Evolutionary conservation across 2,113 vertebrate species (phyloP).

Genomic region (Oceanodroma tethys): DNA sequence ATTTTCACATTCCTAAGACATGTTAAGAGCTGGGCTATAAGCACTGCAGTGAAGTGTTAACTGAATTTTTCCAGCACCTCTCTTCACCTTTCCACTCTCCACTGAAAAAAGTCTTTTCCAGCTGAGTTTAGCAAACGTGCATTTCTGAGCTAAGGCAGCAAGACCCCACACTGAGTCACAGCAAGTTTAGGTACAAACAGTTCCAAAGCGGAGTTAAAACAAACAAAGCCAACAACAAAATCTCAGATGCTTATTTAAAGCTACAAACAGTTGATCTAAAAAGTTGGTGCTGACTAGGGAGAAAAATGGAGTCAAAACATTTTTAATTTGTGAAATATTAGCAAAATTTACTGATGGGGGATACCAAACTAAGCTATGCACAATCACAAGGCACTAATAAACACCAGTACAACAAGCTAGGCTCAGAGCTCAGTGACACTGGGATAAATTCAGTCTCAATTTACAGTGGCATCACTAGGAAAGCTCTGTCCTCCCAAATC

Average conservation of each 20-base stretch:
- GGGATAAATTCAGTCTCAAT: background rate
- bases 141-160: background rate
- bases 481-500: background rate
- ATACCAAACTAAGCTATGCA: background rate
- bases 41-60: background rate
- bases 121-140: background rate
- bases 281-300: background rate
- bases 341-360: background rate
- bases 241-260: background rate
- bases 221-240: background rate
- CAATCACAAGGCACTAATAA: background rate
- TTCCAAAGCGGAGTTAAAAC: background rate
- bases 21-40: background rate
- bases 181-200: background rate
- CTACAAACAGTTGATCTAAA: background rate
- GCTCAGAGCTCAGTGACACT: background rate
- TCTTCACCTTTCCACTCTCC: background rate
- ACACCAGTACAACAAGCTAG: rapidly evolving
- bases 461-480: background rate
- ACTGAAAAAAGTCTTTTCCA: background rate
- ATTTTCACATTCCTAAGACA: background rate
- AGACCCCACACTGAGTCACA: background rate
- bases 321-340: background rate
- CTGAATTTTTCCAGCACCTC: background rate
- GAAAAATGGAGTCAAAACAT: background rate